Evolutionary conservation across 1,140 invertebrate genomes (phyloP).

Genomic region (Eriocheir sinensis): DNA sequence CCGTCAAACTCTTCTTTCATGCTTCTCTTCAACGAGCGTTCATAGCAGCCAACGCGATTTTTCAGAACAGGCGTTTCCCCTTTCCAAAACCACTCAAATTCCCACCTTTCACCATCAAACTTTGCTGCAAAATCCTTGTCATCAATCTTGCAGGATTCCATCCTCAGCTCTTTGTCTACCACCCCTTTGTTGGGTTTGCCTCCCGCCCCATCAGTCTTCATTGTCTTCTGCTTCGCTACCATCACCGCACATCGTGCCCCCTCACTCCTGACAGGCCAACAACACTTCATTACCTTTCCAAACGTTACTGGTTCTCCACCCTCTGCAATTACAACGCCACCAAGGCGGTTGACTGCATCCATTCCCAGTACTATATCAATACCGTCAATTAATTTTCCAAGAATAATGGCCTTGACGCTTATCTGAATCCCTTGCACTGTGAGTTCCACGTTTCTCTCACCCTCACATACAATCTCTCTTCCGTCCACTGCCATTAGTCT

Average conservation of each 20-base stretch:
- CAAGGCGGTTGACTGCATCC: conserved; percentile 46
- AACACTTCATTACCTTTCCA: background rate
- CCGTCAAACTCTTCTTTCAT: too few relatives aligned
- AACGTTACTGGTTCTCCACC: background rate
- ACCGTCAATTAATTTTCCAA: background rate
- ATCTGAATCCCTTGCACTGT: background rate
- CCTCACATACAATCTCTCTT: conserved; percentile 35
- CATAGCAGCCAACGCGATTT: too few relatives aligned
- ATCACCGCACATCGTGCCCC: background rate
- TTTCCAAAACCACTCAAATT: background rate
- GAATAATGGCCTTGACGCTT: conserved; percentile 20
- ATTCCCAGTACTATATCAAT: conserved; percentile 48
- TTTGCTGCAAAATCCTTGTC: too few relatives aligned
- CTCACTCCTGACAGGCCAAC: background rate
- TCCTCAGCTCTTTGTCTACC: background rate
- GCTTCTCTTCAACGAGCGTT: too few relatives aligned
- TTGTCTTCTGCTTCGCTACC: background rate
- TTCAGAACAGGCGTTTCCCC: too few relatives aligned
- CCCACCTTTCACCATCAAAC: background rate
- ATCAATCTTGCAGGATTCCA: too few relatives aligned
- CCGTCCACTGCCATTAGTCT: conserved; percentile 17
- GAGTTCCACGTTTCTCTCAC: background rate
- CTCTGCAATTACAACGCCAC: conserved; percentile 8
- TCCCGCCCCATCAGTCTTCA: background rate
- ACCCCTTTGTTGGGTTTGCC: background rate